phyloP scores from a whole-genome alignment of 2,797 vertebrate species.

The Enteromius treurensis region DNA sequence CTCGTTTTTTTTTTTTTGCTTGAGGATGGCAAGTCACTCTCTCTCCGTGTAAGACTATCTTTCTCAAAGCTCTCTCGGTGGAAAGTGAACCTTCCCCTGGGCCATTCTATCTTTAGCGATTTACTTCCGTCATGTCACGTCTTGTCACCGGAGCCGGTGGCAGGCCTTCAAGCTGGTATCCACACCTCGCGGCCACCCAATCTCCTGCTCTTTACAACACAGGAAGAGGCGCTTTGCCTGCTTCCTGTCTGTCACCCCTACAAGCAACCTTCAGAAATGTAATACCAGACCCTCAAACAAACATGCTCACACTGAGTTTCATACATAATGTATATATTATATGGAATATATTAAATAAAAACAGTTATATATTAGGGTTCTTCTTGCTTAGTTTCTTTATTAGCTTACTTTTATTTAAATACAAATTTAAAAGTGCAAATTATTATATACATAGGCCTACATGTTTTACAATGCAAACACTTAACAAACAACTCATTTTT shows the following conservation, averaged over 20 bases:
- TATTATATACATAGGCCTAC: neutral
- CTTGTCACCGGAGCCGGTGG: slow-evolving; percentile 72
- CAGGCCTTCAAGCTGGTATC: slow-evolving; percentile 73
- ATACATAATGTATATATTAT: slow-evolving; percentile 25
- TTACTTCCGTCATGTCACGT: slow-evolving; percentile 70
- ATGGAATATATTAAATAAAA: slow-evolving; percentile 1
- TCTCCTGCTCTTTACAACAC: slow-evolving; percentile 69
- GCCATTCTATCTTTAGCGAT: slow-evolving; percentile 76
- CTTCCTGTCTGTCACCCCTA: slow-evolving; percentile 48
- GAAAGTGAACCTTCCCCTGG: slow-evolving; percentile 64
- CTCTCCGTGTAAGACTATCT: slow-evolving; percentile 63
- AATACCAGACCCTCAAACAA: slow-evolving; percentile 47
- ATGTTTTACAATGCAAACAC: neutral
- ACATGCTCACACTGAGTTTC: neutral
- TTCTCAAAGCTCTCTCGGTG: slow-evolving; percentile 61
- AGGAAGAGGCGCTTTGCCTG: slow-evolving; percentile 65
- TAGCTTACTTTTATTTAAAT: neutral
- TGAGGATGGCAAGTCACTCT: slow-evolving; percentile 17
- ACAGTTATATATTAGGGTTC: neutral
- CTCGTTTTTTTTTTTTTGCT: slow-evolving; percentile 8
- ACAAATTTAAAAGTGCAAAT: neutral
- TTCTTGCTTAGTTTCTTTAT: neutral
- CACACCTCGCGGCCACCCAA: slow-evolving; percentile 73
- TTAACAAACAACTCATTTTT: neutral
- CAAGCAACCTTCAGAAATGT: slow-evolving; percentile 44